Conservation (phyloP, 2,113 vertebrate genomes). For the Axis porcinus region DNA sequence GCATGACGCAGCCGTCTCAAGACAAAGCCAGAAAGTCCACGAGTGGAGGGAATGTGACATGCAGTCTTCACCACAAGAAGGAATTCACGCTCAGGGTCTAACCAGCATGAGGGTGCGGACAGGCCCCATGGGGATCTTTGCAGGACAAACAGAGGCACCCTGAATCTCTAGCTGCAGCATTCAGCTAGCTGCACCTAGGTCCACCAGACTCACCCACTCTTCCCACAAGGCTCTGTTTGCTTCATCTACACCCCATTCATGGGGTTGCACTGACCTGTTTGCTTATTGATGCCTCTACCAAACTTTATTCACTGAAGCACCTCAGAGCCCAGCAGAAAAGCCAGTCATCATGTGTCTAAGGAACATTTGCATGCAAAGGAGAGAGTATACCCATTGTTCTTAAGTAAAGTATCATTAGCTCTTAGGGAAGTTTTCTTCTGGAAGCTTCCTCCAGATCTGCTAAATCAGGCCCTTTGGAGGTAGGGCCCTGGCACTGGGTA, state of each 20-base stretch:
- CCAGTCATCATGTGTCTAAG: neutral
- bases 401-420: neutral
- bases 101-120: neutral
- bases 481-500: neutral
- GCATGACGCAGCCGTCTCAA: neutral
- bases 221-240: neutral
- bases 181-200: neutral
- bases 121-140: neutral
- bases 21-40: neutral
- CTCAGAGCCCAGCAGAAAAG: neutral
- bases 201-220: neutral
- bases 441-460: neutral
- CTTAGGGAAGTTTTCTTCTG: neutral
- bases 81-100: neutral
- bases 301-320: neutral
- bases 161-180: neutral
- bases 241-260: neutral
- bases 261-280: neutral
- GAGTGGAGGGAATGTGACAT: accelerated
- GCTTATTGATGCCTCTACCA: neutral
- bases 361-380: neutral
- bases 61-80: neutral
- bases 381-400: neutral
- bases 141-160: neutral
- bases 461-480: neutral